Percentiles rank a stretch among this genome's conserved stretches.
These are phyloP conservation scores for Colossoma macropomum DNA, from an alignment of 2,113 vertebrate genomes.

Conservation along the genomic window DNA sequence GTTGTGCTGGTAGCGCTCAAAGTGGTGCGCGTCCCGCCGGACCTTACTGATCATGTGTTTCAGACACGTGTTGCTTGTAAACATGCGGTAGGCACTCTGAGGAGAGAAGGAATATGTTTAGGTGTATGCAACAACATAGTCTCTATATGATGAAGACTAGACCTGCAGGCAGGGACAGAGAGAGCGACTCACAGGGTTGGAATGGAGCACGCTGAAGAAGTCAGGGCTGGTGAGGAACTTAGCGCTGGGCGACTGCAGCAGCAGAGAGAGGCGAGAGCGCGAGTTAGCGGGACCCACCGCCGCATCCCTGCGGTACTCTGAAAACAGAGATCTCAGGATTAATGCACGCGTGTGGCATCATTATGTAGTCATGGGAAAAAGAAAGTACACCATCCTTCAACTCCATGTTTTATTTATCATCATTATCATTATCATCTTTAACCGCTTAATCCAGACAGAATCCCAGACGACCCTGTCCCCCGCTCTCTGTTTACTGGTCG, in stretches of 20 bases:
- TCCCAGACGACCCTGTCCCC: no score
- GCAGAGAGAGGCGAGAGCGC: constrained; percentile 87
- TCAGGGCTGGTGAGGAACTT: constrained; percentile 98
- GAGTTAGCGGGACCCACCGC: constrained; percentile 85
- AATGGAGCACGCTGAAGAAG: constrained; percentile 98
- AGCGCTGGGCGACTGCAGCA: constrained; percentile 93
- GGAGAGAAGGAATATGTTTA: background rate
- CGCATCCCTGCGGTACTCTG: constrained; percentile 90
- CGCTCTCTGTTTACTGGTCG: no score
- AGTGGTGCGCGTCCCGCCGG: constrained; percentile 92
- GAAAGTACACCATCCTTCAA: no score
- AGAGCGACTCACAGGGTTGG: constrained; percentile 88
- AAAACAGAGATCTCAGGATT: background rate
- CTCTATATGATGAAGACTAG: no score
- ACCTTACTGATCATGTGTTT: constrained; percentile 99
- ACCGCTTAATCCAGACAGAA: no score
- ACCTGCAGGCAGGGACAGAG: background rate
- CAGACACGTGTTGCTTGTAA: constrained; percentile 96
- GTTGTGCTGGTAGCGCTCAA: constrained; percentile 96
- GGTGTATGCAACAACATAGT: background rate
- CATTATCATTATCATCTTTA: no score
- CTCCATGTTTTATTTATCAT: no score
- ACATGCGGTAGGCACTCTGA: constrained; percentile 97
- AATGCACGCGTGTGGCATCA: background rate
- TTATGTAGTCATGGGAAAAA: no score